These are phyloP conservation scores for Anhinga anhinga DNA, from an alignment of 2,113 vertebrate species.

Conservation along the genomic window DNA sequence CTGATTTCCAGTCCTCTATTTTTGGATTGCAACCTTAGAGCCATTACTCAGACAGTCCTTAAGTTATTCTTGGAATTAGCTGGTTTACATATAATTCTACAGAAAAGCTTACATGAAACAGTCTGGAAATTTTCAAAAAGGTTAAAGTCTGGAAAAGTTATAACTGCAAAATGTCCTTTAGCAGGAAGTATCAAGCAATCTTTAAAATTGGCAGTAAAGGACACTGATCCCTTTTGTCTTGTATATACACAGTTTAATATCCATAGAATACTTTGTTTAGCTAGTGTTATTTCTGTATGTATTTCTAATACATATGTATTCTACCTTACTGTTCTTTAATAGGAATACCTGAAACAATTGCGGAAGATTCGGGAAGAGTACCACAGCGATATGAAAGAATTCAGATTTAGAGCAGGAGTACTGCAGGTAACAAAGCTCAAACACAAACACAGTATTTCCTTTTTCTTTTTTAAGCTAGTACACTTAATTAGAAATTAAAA, in stretches of 20 bases:
- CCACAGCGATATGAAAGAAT: slow-evolving; percentile 77
- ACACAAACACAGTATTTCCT: neutral
- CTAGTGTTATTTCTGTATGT: neutral
- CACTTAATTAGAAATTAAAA: neutral
- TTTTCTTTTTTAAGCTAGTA: neutral
- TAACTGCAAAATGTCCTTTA: neutral
- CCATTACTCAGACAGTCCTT: neutral
- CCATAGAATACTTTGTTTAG: neutral
- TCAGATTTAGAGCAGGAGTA: slow-evolving; percentile 74
- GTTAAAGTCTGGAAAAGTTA: neutral
- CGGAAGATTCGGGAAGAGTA: slow-evolving; percentile 86
- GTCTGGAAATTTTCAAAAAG: neutral
- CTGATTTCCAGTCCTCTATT: neutral
- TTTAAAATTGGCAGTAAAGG: neutral
- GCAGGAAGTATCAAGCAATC: neutral
- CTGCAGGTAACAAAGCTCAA: slow-evolving; percentile 71
- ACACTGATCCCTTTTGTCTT: neutral
- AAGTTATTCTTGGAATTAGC: neutral
- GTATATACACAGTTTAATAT: neutral
- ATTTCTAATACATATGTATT: neutral
- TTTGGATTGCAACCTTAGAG: neutral
- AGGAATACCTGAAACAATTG: slow-evolving; percentile 88
- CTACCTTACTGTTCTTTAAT: neutral
- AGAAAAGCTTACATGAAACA: neutral
- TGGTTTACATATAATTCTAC: neutral